Evolutionary conservation across 2,888 invertebrate species (phyloP), one percentile per base, ranked within the genome.

Genomic region (Drymonia ruficornis): DNA sequence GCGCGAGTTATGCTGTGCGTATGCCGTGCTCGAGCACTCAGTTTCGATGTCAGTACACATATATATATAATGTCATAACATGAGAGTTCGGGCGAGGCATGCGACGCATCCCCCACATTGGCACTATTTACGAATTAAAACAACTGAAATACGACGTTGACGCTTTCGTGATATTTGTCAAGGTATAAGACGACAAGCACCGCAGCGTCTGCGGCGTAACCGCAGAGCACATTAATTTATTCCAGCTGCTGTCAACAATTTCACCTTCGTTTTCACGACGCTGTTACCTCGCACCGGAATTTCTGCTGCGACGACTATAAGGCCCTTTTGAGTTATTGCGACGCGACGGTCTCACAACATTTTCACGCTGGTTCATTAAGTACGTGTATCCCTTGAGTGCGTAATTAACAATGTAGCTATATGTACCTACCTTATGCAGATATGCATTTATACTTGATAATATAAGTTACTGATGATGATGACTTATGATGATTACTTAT

Each of bases 221-320:
- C 28, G 9, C 45, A 9, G 8, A 28, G 12, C 28, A 23, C 72
- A 72, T 74, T 79, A 66, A 77, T 69, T 78, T 72, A 80, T 74
- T 70, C 61, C 56, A 56, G 61, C 59, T 51, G 64, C 59, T 70
- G 78, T 72, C 71, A 74, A 73, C 77, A 70, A 65, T 66, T 69
- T 55, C 57, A 59, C 61, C 57, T 40, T 53, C 36, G 55, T 66
- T 53, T 63, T 56, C 63, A 61, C 61, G 49, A 53, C 52, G 56
- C 50, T 48, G 51, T 53, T 56, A 55, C 57, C 56, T 65, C 49
- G 52, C 52, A 42, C 47, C 38, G 50, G 43, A 53, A 62, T 55
- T 53, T 53, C 53, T 47, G 49, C 47, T 48, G 38, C 48, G 40
- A 52, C 55, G 43, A 57, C 60, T 57, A 61, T 31, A 42, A 59